Evolutionary conservation across 1,140 invertebrate species (phyloP).

Genomic region (Bacillus rossius): DNA sequence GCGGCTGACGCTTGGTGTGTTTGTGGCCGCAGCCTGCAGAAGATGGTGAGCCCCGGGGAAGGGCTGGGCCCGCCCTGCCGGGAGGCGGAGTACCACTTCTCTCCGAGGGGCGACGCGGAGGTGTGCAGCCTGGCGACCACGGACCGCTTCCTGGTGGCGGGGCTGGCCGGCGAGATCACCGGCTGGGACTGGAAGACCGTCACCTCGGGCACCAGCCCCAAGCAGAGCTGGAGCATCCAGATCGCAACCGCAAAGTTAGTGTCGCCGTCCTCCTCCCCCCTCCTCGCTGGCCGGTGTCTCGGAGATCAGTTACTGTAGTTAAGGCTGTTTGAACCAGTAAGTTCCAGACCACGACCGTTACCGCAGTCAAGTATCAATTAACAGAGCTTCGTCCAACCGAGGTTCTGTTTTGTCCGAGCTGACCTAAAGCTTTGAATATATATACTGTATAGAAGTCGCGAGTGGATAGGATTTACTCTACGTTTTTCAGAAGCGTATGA

Average conservation of each 20-base stretch:
- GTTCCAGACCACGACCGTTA: no score
- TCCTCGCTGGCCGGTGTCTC: no score
- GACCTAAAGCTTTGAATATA: no score
- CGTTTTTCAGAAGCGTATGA: no score
- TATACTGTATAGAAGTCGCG: no score
- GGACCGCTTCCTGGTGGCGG: slow-evolving; percentile 67
- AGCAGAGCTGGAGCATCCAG: slow-evolving; percentile 57
- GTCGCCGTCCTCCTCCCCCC: no score
- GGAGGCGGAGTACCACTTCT: slow-evolving; percentile 51
- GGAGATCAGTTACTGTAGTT: no score
- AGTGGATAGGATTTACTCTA: no score
- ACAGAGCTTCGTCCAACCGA: slow-evolving; percentile 13
- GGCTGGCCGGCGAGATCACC: slow-evolving; percentile 62
- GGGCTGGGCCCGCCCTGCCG: slow-evolving; percentile 49
- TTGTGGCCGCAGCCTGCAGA: slow-evolving; percentile 17
- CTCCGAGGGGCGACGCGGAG: slow-evolving; percentile 50
- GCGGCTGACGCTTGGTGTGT: slow-evolving; percentile 8
- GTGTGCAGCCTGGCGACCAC: slow-evolving; percentile 67
- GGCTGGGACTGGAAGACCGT: slow-evolving; percentile 71
- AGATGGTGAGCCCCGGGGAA: slow-evolving; percentile 43
- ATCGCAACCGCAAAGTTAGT: slow-evolving; percentile 54
- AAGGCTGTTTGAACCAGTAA: no score
- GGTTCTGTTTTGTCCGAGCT: no score
- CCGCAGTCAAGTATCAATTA: no score
- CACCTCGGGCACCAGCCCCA: slow-evolving; percentile 52